Evolutionary conservation across 2,888 invertebrate species (phyloP).

Genomic region (Drosophila austrosaltans): DNA sequence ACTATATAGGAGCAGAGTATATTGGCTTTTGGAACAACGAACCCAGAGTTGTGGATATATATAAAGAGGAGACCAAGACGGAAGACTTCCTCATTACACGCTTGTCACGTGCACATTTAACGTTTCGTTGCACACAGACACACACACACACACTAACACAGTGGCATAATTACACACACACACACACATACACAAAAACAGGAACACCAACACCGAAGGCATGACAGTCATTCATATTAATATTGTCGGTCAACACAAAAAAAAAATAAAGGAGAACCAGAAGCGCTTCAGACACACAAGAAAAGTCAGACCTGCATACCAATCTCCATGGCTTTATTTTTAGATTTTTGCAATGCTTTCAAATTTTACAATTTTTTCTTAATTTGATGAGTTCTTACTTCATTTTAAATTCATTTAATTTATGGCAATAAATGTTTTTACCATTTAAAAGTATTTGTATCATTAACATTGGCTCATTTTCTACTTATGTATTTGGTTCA

Average conservation of each 20-base stretch:
- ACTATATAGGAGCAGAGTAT: conserved; percentile 40
- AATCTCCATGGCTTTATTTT: conserved; percentile 28
- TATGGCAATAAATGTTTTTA: too few species aligned
- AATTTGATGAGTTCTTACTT: background rate
- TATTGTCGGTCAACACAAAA: conserved; percentile 65
- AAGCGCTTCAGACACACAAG: conserved; percentile 24
- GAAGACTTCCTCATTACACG: conserved; percentile 77
- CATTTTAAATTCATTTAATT: background rate
- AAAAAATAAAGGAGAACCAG: conserved; percentile 19
- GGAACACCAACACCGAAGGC: conserved; percentile 44
- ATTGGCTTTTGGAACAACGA: conserved; percentile 41
- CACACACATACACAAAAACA: conserved; percentile 43
- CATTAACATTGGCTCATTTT: too few species aligned
- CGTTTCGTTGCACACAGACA: conserved; percentile 69
- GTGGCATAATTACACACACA: conserved; percentile 36
- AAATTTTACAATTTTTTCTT: conserved; percentile 5
- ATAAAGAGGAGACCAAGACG: conserved; percentile 43
- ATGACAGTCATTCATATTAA: conserved; percentile 74
- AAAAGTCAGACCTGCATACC: conserved; percentile 39
- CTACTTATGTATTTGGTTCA: too few species aligned
- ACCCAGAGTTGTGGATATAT: conserved; percentile 14
- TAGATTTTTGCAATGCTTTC: background rate
- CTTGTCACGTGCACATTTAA: conserved; percentile 79
- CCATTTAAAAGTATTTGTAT: too few species aligned
- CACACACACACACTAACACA: conserved; percentile 21